Percentiles rank a stretch among this genome's conserved stretches.
These are phyloP conservation scores for Coregonus suidteri DNA, from an alignment of 2,797 vertebrate species.

Conservation along the genomic window DNA sequence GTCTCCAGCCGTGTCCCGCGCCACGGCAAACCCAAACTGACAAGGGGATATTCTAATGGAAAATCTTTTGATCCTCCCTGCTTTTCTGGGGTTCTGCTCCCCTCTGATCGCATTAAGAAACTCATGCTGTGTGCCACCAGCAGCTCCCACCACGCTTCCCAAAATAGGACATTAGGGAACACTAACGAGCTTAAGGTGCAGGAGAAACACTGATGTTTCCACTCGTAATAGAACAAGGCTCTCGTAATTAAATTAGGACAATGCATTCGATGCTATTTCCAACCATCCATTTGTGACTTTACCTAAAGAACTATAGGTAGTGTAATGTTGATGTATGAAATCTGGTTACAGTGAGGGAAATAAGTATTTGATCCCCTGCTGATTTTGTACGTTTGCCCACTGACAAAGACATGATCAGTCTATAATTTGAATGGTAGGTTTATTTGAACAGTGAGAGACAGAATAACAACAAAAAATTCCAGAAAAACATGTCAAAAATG, in stretches of 20 bases:
- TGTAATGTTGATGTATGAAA: no score
- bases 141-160: conserved; percentile 17
- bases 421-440: no score
- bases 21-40: conserved; percentile 34
- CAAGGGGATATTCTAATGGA: conserved; percentile 32
- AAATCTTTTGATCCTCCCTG: conserved; percentile 25
- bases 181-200: conserved; percentile 40
- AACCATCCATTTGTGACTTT: conserved; percentile 20
- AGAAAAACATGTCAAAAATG: no score
- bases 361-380: no score
- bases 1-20: neutral
- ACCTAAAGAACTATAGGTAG: neutral
- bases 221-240: conserved; percentile 29
- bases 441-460: no score
- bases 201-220: conserved; percentile 18
- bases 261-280: conserved; percentile 25
- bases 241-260: conserved; percentile 34
- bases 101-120: conserved; percentile 25
- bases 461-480: no score
- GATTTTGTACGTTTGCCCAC: no score
- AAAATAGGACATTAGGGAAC: conserved; percentile 43
- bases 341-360: no score
- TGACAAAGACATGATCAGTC: no score
- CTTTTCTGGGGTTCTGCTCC: conserved; percentile 20
- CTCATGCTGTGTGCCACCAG: neutral